These are phyloP conservation scores for Linurgus olivaceus DNA, from an alignment of 2,797 vertebrate genomes.

Conservation along the genomic window DNA sequence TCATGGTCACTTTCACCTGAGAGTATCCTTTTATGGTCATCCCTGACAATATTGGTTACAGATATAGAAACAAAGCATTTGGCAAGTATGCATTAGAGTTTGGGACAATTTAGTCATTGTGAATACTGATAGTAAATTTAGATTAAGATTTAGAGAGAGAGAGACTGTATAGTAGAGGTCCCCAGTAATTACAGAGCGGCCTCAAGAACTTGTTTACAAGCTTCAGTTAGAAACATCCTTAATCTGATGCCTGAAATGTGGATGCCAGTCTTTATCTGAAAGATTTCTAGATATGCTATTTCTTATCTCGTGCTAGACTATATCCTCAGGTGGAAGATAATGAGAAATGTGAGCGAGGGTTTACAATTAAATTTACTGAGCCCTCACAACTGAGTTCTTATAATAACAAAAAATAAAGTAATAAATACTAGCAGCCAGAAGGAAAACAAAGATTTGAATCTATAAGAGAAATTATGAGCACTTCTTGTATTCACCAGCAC, in stretches of 20 bases:
- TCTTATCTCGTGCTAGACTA: not conserved
- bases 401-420: not conserved
- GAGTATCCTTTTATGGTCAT: not conserved
- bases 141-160: not conserved
- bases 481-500: not conserved
- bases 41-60: not conserved
- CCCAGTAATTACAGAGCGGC: not conserved
- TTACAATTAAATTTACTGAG: not conserved
- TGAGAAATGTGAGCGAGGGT: not conserved
- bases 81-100: not conserved
- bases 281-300: not conserved
- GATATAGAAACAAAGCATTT: not conserved
- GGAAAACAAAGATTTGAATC: not conserved
- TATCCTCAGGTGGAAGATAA: not conserved
- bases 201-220: not conserved
- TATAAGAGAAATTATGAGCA: not conserved
- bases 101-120: not conserved
- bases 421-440: not conserved
- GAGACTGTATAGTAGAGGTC: not conserved
- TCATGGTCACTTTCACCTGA: not conserved
- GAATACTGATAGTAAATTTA: not conserved
- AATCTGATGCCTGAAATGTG: not conserved
- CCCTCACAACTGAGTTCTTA: not conserved
- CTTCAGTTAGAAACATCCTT: not conserved
- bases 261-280: not conserved